Conservation (phyloP, 2,888 invertebrate genomes). For the Melanotus villosus region DNA sequence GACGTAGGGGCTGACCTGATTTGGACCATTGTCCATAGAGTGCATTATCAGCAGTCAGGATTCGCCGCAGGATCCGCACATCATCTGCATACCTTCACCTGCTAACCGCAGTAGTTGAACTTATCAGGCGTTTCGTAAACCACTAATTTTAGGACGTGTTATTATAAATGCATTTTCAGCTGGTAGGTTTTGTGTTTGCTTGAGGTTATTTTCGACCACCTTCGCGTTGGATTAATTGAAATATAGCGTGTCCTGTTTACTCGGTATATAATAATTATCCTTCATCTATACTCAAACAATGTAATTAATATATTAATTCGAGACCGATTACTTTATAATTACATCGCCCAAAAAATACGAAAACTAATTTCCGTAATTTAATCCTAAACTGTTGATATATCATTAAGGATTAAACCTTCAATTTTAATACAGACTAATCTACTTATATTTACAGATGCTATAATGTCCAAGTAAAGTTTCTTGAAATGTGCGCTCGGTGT, state of each 20-base stretch:
- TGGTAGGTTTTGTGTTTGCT: neutral
- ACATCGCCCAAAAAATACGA: no score
- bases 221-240: slow-evolving; percentile 21
- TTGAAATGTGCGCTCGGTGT: no score
- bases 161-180: slow-evolving; percentile 19
- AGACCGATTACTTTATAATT: slow-evolving; percentile 18
- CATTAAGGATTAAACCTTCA: no score
- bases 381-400: no score
- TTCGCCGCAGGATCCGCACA: slow-evolving; percentile 31
- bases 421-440: no score
- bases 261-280: slow-evolving; percentile 15
- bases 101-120: slow-evolving; percentile 24
- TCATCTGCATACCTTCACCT: slow-evolving; percentile 37
- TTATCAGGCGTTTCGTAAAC: neutral
- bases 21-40: slow-evolving; percentile 31
- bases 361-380: no score
- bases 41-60: slow-evolving; percentile 34
- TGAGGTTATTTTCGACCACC: neutral
- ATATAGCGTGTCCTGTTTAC: slow-evolving; percentile 23
- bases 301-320: slow-evolving; percentile 30
- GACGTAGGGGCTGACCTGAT: slow-evolving; percentile 33
- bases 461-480: no score
- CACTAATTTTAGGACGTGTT: no score
- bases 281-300: slow-evolving; percentile 20
- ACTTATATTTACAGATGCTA: no score